Base-by-base conservation (phyloP, 2,797 vertebrate genomes). In the Xenops minutus region DNA sequence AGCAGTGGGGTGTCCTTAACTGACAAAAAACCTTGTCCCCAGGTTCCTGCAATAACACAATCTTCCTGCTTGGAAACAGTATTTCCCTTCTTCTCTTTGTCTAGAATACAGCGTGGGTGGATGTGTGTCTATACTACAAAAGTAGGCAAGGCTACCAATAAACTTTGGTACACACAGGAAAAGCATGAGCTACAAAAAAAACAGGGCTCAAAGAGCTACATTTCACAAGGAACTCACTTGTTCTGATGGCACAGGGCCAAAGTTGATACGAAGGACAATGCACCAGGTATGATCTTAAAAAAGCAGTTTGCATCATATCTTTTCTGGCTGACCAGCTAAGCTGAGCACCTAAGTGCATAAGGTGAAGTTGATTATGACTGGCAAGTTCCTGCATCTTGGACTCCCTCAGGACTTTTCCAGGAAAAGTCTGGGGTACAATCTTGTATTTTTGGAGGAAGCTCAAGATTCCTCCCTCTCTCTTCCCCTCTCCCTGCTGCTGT, bases 91-190 rank as follows among this genome's bases (percentile, higher is more conserved):
- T 86, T 24, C 36, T 68, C 64, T 93, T 88, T 83, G 66, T 51
- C 61, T 55, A 37, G 63, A n/a, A 17, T 0, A 1, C 10, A 36
- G 32, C 0, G 1, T 17, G 36, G 72, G 27, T 66, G 55, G 21
- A 55, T 44, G 14, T 36, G 17, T 76, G 48, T 24, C 72, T 27
- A 12, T 32, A 34, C 5, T 59, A 32, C 39, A 46, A 30, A 44
- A 76, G 44, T 2, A 76, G 44, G 20, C 34, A 76, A 92, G 52
- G 52, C 13, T 72, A 32, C 10, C 3, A 1, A 21, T 48, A 41
- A 13, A 18, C 44, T 86, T 80, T 66, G 24, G 6, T n/a, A 37
- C 12, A 27, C 10, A 30, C 14, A 64, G n/a, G 49, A 81, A 77
- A 87, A 84, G 17, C 12, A 72, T 23, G 36, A 49, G 13, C 10